Evolutionary conservation across 1,140 invertebrate species (phyloP).

Genomic region (Cepaea nemoralis): DNA sequence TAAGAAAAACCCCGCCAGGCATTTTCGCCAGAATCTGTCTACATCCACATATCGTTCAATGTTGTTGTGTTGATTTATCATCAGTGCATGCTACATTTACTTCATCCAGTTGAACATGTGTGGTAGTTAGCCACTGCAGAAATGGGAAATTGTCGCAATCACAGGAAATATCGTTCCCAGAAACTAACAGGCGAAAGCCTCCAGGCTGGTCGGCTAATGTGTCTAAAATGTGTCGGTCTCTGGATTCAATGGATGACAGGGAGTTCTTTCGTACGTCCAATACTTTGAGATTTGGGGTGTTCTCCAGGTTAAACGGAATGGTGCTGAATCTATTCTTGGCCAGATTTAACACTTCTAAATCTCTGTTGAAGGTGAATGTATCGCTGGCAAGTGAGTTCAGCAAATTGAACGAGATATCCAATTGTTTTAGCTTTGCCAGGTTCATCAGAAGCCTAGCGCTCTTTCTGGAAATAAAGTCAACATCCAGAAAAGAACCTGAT

Average conservation of each 20-base stretch:
- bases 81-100: background rate
- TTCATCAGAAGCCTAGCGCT: background rate
- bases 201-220: background rate
- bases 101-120: background rate
- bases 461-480: background rate
- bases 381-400: background rate
- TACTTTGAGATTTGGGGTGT: slow-evolving; percentile 6
- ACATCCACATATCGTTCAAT: background rate
- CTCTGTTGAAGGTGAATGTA: background rate
- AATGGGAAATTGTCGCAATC: background rate
- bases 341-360: background rate
- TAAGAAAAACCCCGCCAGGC: background rate
- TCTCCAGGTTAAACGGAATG: background rate
- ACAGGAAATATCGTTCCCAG: background rate
- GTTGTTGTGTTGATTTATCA: background rate
- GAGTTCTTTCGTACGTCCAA: background rate
- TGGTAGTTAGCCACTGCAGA: slow-evolving; percentile 10
- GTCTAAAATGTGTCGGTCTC: background rate
- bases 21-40: background rate
- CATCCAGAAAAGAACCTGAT: background rate
- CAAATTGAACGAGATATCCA: background rate
- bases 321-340: background rate
- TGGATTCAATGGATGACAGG: background rate
- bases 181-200: background rate
- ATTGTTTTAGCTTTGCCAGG: background rate